Conservation (phyloP, 2,113 vertebrate genomes). For the Triplophysa dalaica region DNA sequence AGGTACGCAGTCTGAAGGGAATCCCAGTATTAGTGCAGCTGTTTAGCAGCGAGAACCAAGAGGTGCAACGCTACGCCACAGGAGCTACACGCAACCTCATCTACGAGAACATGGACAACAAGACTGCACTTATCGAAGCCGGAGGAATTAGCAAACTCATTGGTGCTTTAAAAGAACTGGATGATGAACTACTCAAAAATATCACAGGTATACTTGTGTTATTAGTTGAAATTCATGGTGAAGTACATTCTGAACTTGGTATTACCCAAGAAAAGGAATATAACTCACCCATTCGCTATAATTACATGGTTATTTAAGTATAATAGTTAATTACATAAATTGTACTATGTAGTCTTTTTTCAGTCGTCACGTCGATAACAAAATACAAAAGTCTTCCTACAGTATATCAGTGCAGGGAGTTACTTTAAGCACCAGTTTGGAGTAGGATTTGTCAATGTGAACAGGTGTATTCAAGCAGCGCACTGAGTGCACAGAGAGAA, state of each 20-base stretch:
- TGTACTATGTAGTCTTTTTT: neutral
- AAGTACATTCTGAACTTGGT: too few relatives aligned
- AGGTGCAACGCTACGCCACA: conserved; percentile 89
- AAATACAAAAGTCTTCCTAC: neutral
- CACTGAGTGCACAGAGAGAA: conserved; percentile 2
- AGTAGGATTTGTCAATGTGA: conserved; percentile 5
- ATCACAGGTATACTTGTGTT: conserved; percentile 81
- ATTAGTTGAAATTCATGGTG: neutral
- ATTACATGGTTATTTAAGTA: too few relatives aligned
- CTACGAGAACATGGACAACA: conserved; percentile 90
- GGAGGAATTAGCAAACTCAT: conserved; percentile 85
- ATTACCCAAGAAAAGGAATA: too few relatives aligned
- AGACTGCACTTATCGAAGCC: conserved; percentile 84
- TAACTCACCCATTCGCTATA: too few relatives aligned
- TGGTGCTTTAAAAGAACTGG: conserved; percentile 75
- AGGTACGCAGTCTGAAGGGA: conserved; percentile 88
- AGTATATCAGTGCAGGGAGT: too few relatives aligned
- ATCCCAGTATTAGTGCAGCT: conserved; percentile 87
- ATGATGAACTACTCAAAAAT: conserved; percentile 91
- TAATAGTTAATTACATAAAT: too few relatives aligned
- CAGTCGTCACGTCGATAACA: neutral
- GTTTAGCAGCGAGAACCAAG: conserved; percentile 87
- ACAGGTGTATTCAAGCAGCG: conserved; percentile 24
- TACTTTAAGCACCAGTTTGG: neutral
- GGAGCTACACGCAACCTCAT: conserved; percentile 94